Evolutionary conservation across 2,113 vertebrate species (phyloP), one percentile per base, ranked within the genome.

Genomic region (Dipodomys spectabilis): DNA sequence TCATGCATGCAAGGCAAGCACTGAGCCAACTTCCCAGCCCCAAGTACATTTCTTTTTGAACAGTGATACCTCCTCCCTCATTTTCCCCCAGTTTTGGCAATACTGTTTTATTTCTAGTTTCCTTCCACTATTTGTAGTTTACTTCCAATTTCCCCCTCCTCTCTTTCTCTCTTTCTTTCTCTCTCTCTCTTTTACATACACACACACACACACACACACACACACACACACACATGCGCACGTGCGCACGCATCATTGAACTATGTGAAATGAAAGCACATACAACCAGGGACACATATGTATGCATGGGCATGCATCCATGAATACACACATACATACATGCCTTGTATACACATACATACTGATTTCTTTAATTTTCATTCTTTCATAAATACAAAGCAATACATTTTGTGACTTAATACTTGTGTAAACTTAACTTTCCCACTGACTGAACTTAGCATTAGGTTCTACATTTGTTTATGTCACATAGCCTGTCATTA

Each of bases 31-130:
- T 39, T 39, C 39, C 39, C 39, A 39, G 39, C 39, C 39, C 39
- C 39, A 39, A 39, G 39, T 53, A 53, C 49, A 53, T 53, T 53
- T 53, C 49, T 53, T 53, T 53, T 53, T 13, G 12, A 13, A 53
- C 49, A 53, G 49, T 53, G 49, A 2, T 13, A 53, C 12, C 49
- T 11, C 49, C 49, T 11, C 49, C 12, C 49, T 53, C 10, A 53
- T 53, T 53, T 53, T 12, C 49, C 12, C 49, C 49, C 49, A 53
- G 49, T 53, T 9, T 53, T 53, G 49, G 9, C 49, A 53, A 90
- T 95, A 92, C 92, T 12, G 1, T 92, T 97, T 96, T 97, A 92
- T 97, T 97, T 96, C 95, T 88, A 84, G 86, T 95, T 92, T 0
- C 0, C 92, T 82, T 78, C 27, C 94, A 94, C 53, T 15, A 39